Evolutionary conservation across 2,888 invertebrate genomes (phyloP).

Genomic region (Ellobium chinense): DNA sequence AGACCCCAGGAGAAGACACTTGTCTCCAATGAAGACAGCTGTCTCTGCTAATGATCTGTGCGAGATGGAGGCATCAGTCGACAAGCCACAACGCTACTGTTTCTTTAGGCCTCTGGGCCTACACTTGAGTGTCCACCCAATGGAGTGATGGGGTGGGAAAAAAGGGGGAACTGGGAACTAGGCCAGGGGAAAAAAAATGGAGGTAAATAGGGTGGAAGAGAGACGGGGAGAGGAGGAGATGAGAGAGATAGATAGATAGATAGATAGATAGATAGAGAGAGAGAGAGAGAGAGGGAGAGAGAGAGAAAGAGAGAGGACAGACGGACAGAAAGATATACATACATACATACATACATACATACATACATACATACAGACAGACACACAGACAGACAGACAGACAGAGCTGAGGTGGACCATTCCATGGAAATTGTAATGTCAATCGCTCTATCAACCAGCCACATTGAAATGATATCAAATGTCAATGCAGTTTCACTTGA

Average conservation of each 20-base stretch:
- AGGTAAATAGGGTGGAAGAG: neutral
- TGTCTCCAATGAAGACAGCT: neutral
- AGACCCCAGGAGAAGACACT: neutral
- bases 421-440: too few relatives aligned
- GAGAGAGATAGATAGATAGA: neutral
- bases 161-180: too few relatives aligned
- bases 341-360: neutral
- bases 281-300: too few relatives aligned
- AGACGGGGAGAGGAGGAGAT: neutral
- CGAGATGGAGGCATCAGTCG: neutral
- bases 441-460: too few relatives aligned
- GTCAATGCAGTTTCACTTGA: too few relatives aligned
- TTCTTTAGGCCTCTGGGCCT: neutral
- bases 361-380: too few relatives aligned
- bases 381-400: slow-evolving; percentile 1
- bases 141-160: neutral
- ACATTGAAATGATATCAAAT: too few relatives aligned
- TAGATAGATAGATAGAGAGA: neutral
- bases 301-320: neutral
- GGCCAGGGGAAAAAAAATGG: too few relatives aligned
- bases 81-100: neutral
- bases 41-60: neutral
- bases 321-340: neutral
- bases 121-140: neutral
- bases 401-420: too few relatives aligned